Evolutionary conservation across 2,888 invertebrate genomes (phyloP), one percentile per base, ranked within the genome.

Genomic region (Ctenicera cuprea): DNA sequence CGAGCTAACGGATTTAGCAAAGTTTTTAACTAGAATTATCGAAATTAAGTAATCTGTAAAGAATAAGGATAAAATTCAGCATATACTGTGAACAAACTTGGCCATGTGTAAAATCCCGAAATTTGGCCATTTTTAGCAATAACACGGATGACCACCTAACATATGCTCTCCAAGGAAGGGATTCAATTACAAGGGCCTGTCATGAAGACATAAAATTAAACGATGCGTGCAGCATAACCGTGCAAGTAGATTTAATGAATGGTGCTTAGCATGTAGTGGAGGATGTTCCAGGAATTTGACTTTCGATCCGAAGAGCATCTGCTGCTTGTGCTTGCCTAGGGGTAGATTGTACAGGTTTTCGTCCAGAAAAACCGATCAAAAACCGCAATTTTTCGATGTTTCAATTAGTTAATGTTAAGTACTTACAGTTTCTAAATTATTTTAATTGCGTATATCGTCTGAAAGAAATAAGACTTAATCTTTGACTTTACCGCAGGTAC

Each of bases 151-250:
- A 50, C 71, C 57, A 71, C 37, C 43, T 64, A 64, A 38, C 71
- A 71, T 65, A 71, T 71, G 71, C 57, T 71, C 16, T 37, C 16
- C 48, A 43, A 14, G 45, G 48, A 33, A 67, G 45, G 48, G 68
- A 68, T 73, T 73, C 73, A 64, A 57, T 73, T 73, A 73, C 73
- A 68, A 68, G 68, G 54, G 68, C 48, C 18, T 18, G 57, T 66
- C 78, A 79, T 79, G 79, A 79, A 79, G 77, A 78, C 76, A 74
- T 80, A 78, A 80, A 80, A 80, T 80, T 78, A 76, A 78, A 75
- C 75, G 74, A 73, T 72, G 72, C 73, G 73, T 70, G 71, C 69
- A 65, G 71, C 76, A 76, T 76, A 78, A 76, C 75, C 77, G 75
- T 78, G 77, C 77, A 76, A 78, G 75, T 77, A 75, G 72, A 74